Conservation (phyloP, 2,113 vertebrate species). For the Odobenus rosmarus region DNA sequence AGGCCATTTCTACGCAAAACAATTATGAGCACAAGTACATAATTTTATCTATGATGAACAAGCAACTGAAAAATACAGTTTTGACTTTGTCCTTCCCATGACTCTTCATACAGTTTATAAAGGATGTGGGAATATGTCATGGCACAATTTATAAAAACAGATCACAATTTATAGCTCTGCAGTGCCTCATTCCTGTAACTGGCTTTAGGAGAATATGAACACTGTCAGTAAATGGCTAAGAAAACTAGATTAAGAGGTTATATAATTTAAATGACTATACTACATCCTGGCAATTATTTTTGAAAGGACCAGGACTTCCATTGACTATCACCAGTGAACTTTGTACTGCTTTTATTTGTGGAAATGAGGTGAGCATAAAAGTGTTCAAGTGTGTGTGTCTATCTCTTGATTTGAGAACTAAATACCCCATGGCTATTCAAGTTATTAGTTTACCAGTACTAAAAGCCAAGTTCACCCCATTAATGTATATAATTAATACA, state of each 20-base stretch:
- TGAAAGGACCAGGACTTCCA: neutral
- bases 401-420: neutral
- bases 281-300: conserved; percentile 46
- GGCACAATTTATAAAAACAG: conserved; percentile 60
- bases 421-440: neutral
- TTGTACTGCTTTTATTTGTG: neutral
- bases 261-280: conserved; percentile 51
- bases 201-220: conserved; percentile 50
- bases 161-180: conserved; percentile 47
- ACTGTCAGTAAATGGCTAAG: conserved; percentile 63
- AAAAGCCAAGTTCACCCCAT: neutral
- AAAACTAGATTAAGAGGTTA: conserved; percentile 65
- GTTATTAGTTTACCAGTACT: neutral
- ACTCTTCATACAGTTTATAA: conserved; percentile 36
- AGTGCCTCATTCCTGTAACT: conserved; percentile 62
- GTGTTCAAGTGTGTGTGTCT: neutral
- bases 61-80: neutral
- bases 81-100: neutral
- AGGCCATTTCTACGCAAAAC: conserved; percentile 40
- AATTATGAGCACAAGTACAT: neutral
- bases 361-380: neutral
- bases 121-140: conserved; percentile 28
- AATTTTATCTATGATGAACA: neutral
- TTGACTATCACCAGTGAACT: conserved; percentile 10
- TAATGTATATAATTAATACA: neutral